Evolutionary conservation across 2,888 invertebrate genomes (phyloP).

Genomic region (Lasioglossum pauxillum): DNA sequence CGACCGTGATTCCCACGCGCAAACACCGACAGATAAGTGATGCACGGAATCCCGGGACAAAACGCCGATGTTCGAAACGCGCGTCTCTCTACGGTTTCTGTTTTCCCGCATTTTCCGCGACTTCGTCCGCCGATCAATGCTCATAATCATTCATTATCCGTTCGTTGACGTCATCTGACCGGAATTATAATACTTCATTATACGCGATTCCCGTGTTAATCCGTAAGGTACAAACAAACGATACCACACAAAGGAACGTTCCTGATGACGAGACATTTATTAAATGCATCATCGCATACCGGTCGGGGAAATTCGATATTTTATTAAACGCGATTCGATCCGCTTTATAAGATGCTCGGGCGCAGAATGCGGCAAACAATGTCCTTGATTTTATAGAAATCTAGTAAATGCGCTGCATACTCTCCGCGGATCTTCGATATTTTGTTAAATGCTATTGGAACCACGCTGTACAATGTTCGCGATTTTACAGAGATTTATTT

Average conservation of each 20-base stretch:
- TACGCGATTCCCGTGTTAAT: too few species aligned
- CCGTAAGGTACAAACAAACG: not conserved
- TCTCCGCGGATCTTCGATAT: not conserved
- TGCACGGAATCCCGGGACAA: slow-evolving; percentile 1
- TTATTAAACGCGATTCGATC: not conserved
- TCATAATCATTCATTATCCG: not conserved
- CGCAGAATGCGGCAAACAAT: not conserved
- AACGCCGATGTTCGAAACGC: not conserved
- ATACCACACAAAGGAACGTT: not conserved
- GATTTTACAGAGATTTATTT: not conserved
- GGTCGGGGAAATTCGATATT: not conserved
- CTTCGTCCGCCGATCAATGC: not conserved
- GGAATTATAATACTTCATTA: not conserved
- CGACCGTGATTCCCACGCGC: slow-evolving; percentile 42
- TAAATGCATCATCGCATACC: not conserved
- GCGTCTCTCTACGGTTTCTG: not conserved
- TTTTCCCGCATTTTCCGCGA: not conserved
- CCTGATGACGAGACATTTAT: not conserved
- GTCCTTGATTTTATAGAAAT: not conserved
- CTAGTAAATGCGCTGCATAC: not conserved
- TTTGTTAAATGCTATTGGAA: too few species aligned
- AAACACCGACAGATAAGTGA: slow-evolving; percentile 41
- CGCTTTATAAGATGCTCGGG: not conserved
- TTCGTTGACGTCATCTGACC: not conserved
- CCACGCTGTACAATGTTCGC: not conserved